phyloP scores from a whole-genome alignment of 2,113 vertebrate species.

The Bubalus kerabau region DNA sequence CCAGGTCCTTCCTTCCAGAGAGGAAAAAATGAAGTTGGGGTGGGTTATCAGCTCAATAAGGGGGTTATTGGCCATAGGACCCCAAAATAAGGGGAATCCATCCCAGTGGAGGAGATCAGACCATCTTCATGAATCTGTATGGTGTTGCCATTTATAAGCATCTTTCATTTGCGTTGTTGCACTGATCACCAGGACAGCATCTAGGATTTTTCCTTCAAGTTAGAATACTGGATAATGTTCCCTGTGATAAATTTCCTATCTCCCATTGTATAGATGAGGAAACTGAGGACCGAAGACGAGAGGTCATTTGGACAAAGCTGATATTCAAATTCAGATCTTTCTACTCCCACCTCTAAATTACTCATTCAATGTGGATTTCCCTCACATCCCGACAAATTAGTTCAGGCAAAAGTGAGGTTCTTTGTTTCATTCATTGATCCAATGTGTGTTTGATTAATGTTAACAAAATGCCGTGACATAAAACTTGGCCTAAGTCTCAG shows the following conservation, averaged over 20 bases:
- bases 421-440: background rate
- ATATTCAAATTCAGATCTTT: background rate
- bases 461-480: background rate
- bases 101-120: too few species aligned
- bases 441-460: background rate
- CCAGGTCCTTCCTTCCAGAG: background rate
- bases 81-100: background rate
- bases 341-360: rapidly evolving
- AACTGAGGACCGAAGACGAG: background rate
- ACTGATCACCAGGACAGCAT: background rate
- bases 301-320: background rate
- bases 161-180: background rate
- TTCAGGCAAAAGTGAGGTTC: background rate
- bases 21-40: background rate
- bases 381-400: background rate
- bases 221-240: background rate
- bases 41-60: background rate
- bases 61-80: background rate
- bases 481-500: background rate
- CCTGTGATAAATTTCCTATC: background rate
- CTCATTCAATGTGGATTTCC: background rate
- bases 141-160: background rate
- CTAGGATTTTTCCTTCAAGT: background rate
- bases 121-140: background rate
- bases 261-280: background rate